Evolutionary conservation across 92 coral and sea anemone species (phyloP), one percentile per base, ranked within the genome.

Genomic region (Meandrina meandrites): DNA sequence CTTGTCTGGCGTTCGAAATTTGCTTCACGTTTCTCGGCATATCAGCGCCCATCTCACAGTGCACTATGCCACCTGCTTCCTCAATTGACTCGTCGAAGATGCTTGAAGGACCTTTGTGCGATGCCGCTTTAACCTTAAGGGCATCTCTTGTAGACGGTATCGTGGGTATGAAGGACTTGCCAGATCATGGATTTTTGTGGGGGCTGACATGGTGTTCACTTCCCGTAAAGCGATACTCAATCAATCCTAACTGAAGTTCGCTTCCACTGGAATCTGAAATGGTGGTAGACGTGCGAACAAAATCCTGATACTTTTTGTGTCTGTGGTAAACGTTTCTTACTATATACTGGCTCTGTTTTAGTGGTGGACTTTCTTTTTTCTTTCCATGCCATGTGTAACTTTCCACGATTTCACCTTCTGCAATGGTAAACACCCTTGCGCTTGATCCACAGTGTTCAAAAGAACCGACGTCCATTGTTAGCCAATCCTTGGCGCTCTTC

Each of bases 121-220:
- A 5, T 62, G 28, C 24, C 0, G 5, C 68, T 24, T 62, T 62
- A 0, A 0, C 10, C 31, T 62, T 62, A 22, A 22, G 4, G 28
- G 10, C 68, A 62, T 62, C 31, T 62, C 68, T 24, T 24, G 68
- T 88, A 17, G 92, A 88, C 34, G 91, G 93, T 60, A 90, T 84
- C 24, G 90, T 86, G 75, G 88, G 90, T n/a, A 88, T 36, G 62
- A 48, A 93, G 47, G 88, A 17, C 73, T 86, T 93, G 37, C 92
- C 89, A 2, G 90, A 80, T 56, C 89, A 83, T 14, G 88, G 90
- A 81, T 93, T 76, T 64, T 93, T 93, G 88, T 90, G 93, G 1
- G 93, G 92, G 84, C 90, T 93, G 35, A 93, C 87, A 57, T 80
- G 90, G 78, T 93, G 95, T 75, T 90, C 95, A 22, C 74, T 21